Conservation (phyloP, 2,797 vertebrate species). For the Phataginus tetradactyla region DNA sequence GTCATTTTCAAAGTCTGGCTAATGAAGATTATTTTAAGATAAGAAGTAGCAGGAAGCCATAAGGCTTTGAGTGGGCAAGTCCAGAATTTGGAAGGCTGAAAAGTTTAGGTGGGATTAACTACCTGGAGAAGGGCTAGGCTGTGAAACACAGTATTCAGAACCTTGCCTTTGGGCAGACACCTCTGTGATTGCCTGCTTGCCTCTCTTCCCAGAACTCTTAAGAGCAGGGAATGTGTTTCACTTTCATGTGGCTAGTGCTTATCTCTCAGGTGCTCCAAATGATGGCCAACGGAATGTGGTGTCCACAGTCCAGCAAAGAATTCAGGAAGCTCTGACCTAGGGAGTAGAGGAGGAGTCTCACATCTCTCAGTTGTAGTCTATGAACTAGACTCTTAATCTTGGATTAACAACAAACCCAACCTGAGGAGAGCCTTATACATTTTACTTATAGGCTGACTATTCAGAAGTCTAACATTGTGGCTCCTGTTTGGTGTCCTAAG, state of each 20-base stretch:
- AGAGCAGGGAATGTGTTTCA: neutral
- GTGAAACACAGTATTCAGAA: neutral
- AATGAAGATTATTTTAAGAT: neutral
- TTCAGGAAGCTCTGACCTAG: neutral
- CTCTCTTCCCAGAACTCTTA: neutral
- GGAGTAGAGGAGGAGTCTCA: neutral
- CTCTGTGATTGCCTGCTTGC: neutral
- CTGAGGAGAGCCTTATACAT: conserved; percentile 79
- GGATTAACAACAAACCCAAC: neutral
- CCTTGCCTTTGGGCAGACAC: neutral
- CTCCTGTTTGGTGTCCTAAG: conserved; percentile 76
- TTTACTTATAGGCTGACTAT: conserved; percentile 77
- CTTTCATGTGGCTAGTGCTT: neutral
- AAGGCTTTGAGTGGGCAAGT: neutral
- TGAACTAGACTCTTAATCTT: neutral
- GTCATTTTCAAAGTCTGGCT: neutral
- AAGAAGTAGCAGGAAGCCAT: neutral
- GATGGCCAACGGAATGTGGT: neutral
- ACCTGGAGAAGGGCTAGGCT: neutral
- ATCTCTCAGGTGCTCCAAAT: neutral
- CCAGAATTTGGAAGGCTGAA: neutral
- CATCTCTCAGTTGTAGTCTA: neutral
- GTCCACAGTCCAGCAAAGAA: neutral
- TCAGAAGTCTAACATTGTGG: conserved; percentile 80
- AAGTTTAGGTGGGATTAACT: neutral